Base-by-base conservation (phyloP, 2,797 vertebrate species). In the Phrynocephalus guinanensis region DNA sequence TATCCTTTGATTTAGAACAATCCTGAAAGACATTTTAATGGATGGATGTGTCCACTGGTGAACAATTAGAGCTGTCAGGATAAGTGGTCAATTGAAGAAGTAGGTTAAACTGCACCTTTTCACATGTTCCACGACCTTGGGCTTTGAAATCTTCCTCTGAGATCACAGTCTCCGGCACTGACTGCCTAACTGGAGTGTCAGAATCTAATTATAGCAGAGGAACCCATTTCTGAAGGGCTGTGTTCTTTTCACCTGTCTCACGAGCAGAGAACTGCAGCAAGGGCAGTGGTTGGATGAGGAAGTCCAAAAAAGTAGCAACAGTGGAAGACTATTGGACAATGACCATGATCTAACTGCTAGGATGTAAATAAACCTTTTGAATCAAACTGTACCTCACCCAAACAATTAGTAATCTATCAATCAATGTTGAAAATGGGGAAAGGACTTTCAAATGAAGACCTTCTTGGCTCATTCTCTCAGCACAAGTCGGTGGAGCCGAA, bases 1-100 rank as follows among this genome's bases (percentile, higher is more conserved):
- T 91, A 92, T 95, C 71, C 90, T 94, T 95, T 95, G 92, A 93
- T 96, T 95, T 95, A 93, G 88, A 95, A 93, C 88, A 94, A 87
- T 84, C 16, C 72, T 60, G 56, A 91, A 89, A 93, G 92, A 92
- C 88, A 89, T 93, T 95, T 93, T 92, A 96, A 94, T 95, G 86
- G 87, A 89, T 91, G 85, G 91, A 92, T 91, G 89, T 95, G 90
- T 93, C 92, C 82, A 92, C 78, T 94, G 76, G 89, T 94, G 87
- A 95, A 92, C 93, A 94, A 94, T 95, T 96, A 95, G 87, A 87
- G 73, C 89, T 96, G 93, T 93, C 92, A 95, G 82, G 87, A 67
- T 91, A 95, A 96, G 93, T 90, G 92, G 91, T 90, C 92, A 92
- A 30, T 91, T 94, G 90, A 95, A 91, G 80, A 86, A 90, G 91